Conservation (phyloP, 2,113 vertebrate species). For the mouse (Mus musculus) region DNA sequence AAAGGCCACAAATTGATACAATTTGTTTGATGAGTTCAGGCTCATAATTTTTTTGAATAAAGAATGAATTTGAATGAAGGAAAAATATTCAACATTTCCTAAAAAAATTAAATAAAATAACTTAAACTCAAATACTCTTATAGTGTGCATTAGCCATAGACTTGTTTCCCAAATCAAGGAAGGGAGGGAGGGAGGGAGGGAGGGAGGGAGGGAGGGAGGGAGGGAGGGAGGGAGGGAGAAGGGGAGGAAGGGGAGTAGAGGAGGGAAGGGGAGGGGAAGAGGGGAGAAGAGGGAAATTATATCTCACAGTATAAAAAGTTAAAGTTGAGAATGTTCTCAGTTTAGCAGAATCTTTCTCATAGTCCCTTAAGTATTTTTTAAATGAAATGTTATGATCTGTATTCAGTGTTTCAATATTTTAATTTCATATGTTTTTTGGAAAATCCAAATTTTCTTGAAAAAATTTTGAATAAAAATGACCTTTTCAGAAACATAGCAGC, state of each 20-base stretch:
- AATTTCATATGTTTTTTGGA: conserved; percentile 11
- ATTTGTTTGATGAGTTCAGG: background rate
- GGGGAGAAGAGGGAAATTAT: background rate
- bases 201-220: background rate
- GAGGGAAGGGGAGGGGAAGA: background rate
- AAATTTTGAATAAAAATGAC: background rate
- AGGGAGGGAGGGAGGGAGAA: background rate
- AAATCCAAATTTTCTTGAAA: background rate
- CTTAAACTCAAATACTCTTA: background rate
- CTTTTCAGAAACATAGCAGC: conserved; percentile 19
- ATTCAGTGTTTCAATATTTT: background rate
- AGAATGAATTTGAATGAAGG: background rate
- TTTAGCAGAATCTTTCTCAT: background rate
- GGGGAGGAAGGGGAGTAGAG: accelerated
- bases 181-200: too few relatives aligned
- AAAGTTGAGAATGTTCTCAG: background rate
- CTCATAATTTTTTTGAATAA: background rate
- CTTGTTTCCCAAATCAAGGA: background rate
- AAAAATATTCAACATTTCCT: background rate
- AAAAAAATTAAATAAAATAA: background rate
- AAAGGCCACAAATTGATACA: background rate
- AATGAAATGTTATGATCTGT: background rate
- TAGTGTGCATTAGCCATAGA: too few relatives aligned
- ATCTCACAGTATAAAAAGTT: conserved; percentile 12
- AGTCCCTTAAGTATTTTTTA: background rate